A percentile compares a stretch with the other conserved stretches of the same genome.
These are phyloP conservation scores for Pseudopleuronectes americanus DNA, from an alignment of 2,797 vertebrate genomes.

Conservation along the genomic window DNA sequence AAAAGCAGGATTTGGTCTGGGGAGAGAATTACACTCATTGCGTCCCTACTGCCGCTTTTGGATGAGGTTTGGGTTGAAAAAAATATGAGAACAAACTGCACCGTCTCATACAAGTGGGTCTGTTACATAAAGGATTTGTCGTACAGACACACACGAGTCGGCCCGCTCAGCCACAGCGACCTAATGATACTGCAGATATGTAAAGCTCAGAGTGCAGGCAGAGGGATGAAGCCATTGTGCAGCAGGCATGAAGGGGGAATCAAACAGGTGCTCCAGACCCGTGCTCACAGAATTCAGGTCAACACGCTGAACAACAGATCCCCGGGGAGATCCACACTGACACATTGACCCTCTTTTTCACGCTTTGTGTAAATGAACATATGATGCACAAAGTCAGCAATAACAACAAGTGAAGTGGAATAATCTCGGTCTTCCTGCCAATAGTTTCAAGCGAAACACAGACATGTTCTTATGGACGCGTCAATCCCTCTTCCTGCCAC, in stretches of 20 bases:
- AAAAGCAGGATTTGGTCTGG: conserved; percentile 73
- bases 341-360: conserved; percentile 76
- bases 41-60: conserved; percentile 9
- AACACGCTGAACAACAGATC: conserved; percentile 64
- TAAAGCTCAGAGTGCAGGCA: conserved; percentile 15
- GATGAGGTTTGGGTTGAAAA: conserved; percentile 5
- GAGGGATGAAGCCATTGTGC: conserved; percentile 31
- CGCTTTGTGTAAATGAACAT: conserved; percentile 69
- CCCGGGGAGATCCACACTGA: conserved; percentile 63
- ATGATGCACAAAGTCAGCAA: conserved; percentile 65
- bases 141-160: neutral
- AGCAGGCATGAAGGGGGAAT: conserved; percentile 55
- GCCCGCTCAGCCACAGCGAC: conserved; percentile 48
- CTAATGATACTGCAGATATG: conserved; percentile 44
- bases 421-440: conserved; percentile 45
- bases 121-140: conserved; percentile 58
- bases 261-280: conserved; percentile 74
- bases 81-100: conserved; percentile 35
- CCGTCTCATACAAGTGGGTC: conserved; percentile 51
- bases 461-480: conserved; percentile 15
- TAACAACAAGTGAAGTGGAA: conserved; percentile 54
- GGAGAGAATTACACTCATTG: conserved; percentile 65
- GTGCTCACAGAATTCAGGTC: conserved; percentile 77
- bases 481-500: neutral
- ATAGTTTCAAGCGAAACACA: conserved; percentile 31